phyloP scores from a whole-genome alignment of 1,140 invertebrate species.

The Neocloeon triangulifer region DNA sequence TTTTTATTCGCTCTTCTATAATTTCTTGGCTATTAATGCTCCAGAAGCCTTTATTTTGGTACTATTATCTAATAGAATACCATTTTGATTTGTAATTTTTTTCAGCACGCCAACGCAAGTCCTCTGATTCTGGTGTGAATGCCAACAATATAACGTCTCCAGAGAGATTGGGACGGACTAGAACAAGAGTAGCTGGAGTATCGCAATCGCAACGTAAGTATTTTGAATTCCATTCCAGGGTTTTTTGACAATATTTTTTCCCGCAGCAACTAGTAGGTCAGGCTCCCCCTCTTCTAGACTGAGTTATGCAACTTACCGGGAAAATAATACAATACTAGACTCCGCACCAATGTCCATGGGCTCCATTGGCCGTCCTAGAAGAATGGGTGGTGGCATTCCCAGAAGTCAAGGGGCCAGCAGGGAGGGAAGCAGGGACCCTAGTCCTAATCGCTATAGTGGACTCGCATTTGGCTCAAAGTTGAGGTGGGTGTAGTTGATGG shows the following conservation, averaged over 20 bases:
- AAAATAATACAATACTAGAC: neutral
- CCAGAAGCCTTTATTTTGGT: too few species aligned
- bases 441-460: slow-evolving; percentile 31
- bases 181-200: slow-evolving; percentile 38
- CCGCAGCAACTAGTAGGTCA: slow-evolving; percentile 58
- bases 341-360: slow-evolving; percentile 1
- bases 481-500: too few species aligned
- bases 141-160: slow-evolving; percentile 21
- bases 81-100: too few species aligned
- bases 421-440: slow-evolving; percentile 42
- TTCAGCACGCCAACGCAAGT: slow-evolving; percentile 38
- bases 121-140: slow-evolving; percentile 19
- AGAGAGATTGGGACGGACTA: slow-evolving; percentile 36
- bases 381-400: too few species aligned
- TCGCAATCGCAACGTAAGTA: slow-evolving; percentile 79
- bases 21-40: too few species aligned
- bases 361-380: too few species aligned
- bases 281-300: slow-evolving; percentile 66
- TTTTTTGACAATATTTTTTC: too few species aligned
- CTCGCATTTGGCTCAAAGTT: too few species aligned
- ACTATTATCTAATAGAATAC: too few species aligned
- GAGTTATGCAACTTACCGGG: slow-evolving; percentile 36
- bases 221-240: slow-evolving; percentile 3
- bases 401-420: slow-evolving; percentile 28
- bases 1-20: too few species aligned